These are phyloP conservation scores for Oreochromis aureus DNA, from an alignment of 2,113 vertebrate genomes.

Conservation along the genomic window DNA sequence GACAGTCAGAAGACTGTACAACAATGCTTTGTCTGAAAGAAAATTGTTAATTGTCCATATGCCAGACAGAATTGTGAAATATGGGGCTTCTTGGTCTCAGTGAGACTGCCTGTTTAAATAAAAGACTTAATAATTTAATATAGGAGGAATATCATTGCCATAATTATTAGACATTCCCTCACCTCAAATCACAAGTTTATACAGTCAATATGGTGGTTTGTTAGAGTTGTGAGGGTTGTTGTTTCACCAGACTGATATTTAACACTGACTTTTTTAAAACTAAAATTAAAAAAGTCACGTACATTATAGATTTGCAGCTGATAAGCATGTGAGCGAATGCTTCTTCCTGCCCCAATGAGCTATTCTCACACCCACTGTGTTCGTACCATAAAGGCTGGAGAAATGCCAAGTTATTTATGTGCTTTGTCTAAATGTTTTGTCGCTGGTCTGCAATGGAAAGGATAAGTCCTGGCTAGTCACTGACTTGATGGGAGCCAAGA, in stretches of 20 bases:
- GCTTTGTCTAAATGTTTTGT: slow-evolving; percentile 58
- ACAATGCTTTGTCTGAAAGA: neutral
- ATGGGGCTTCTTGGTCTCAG: neutral
- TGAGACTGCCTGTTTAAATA: neutral
- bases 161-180: neutral
- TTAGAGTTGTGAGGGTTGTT: neutral
- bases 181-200: neutral
- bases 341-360: slow-evolving; percentile 40
- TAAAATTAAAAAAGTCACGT: neutral
- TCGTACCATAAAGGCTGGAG: slow-evolving; percentile 52
- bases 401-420: slow-evolving; percentile 49
- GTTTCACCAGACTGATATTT: slow-evolving; percentile 16
- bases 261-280: slow-evolving; percentile 10
- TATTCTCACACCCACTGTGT: slow-evolving; percentile 34
- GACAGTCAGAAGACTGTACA: neutral
- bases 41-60: neutral
- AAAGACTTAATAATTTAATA: neutral
- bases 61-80: neutral
- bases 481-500: slow-evolving; percentile 48
- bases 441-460: slow-evolving; percentile 38
- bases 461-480: slow-evolving; percentile 47
- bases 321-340: slow-evolving; percentile 28
- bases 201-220: neutral
- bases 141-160: neutral
- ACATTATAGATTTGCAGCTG: slow-evolving; percentile 34